phyloP scores from a whole-genome alignment of 2,888 invertebrate species.

The Nasonovia ribisnigri region DNA sequence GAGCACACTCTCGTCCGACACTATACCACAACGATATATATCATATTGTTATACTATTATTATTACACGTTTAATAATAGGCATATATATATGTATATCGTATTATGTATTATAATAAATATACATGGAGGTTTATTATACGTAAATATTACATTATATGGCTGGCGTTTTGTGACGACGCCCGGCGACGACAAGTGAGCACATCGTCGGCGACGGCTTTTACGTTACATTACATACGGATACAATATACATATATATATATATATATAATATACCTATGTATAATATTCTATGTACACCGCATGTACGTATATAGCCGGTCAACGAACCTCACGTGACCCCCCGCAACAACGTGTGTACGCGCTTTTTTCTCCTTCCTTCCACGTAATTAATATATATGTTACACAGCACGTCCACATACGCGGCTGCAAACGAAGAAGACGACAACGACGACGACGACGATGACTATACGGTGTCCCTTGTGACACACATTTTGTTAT shows the following conservation, averaged over 20 bases:
- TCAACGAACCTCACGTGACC: constrained; percentile 64
- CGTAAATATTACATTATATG: constrained; percentile 12
- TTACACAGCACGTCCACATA: constrained; percentile 43
- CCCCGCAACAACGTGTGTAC: constrained; percentile 63
- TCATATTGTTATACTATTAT: constrained; percentile 44
- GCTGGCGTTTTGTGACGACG: constrained; percentile 52
- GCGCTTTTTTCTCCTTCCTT: constrained; percentile 50
- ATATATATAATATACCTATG: neutral
- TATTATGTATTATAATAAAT: neutral
- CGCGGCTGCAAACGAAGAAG: neutral
- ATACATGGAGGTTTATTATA: neutral
- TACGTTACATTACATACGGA: neutral
- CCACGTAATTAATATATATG: constrained; percentile 29
- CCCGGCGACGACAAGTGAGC: constrained; percentile 32
- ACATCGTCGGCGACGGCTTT: constrained; percentile 13
- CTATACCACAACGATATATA: constrained; percentile 44
- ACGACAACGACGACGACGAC: neutral
- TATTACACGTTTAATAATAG: neutral
- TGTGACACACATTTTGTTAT: constrained; percentile 59
- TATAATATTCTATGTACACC: neutral
- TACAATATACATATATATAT: no score
- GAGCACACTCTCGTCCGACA: constrained; percentile 33
- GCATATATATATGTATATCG: neutral
- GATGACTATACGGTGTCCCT: constrained; percentile 43
- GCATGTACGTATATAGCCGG: constrained; percentile 36